Evolutionary conservation across 2,797 vertebrate genomes (phyloP), one percentile per base, ranked within the genome.

Genomic region (Poecilia wingei): DNA sequence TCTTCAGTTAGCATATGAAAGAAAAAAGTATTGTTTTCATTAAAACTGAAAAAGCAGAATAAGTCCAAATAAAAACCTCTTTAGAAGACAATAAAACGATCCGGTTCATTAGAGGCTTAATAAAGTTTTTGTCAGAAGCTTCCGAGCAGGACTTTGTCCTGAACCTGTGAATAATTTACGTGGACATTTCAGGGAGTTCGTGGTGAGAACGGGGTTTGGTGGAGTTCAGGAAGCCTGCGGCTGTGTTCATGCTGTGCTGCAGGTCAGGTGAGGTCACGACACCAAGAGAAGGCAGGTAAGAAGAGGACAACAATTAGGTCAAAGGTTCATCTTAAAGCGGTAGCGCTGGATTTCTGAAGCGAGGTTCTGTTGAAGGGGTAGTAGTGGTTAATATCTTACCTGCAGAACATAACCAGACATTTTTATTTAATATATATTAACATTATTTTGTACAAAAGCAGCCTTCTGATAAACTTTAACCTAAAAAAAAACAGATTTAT

Each of bases 181-280:
- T 49, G 22, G 28, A 47, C 9, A 68, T 9, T 66, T 59, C 18
- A 36, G 6, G 10, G 61, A 41, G 46, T 74, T 1, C n/a, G 73
- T 18, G 68, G 68, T 53, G 78, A 76, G 76, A 59, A 39, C 25
- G 81, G 51, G 84, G 71, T 77, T 76, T 46, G 7, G 41, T 46
- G 31, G 51, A 82, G 61, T 66, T 82, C 20, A 69, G 86, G 81
- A 81, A 72, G 66, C 82, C 51, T 57, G 80, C n/a, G 45, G 77
- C 82, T 68, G 86, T 79, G 85, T 74, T 92, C 92, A 92, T 93
- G 91, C 92, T 88, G 86, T 84, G 81, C 83, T 81, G 59, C 51
- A 74, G 77, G 72, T 88, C 77, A 90, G 88, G 89, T 90, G 88
- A 90, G 79, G 84, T 89, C 89, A 91, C 83, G 72, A 84, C 86